A percentile compares a stretch with the other conserved stretches of the same genome.
phyloP scores from a whole-genome alignment of 2,113 vertebrate species.

The Ictidomys tridecemlineatus region DNA sequence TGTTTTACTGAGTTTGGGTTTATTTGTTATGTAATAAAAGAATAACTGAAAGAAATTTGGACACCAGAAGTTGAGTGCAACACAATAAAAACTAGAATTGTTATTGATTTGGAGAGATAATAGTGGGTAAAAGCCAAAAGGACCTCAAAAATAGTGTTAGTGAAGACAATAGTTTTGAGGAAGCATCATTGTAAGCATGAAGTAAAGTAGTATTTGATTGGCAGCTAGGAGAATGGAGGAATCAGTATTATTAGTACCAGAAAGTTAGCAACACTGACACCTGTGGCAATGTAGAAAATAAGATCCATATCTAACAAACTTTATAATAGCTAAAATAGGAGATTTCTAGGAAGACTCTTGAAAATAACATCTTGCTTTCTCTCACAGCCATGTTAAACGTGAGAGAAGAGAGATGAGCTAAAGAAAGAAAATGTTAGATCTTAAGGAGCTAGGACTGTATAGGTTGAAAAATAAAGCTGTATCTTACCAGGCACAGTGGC shows the following conservation, averaged over 20 bases:
- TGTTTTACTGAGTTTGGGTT: neutral
- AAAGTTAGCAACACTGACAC: neutral
- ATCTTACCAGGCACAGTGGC: too few species aligned
- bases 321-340: neutral
- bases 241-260: neutral
- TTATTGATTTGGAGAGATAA: neutral
- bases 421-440: neutral
- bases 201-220: neutral
- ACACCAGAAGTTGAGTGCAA: neutral
- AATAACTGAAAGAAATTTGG: neutral
- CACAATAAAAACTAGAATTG: neutral
- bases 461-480: neutral
- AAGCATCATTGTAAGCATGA: neutral
- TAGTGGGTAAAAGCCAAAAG: neutral
- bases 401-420: neutral
- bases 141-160: neutral
- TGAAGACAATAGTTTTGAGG: neutral
- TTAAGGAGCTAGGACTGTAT: neutral
- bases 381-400: neutral
- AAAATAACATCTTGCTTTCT: neutral
- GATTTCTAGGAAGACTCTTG: neutral
- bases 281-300: neutral
- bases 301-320: neutral
- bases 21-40: neutral
- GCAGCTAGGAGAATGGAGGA: neutral